Percentiles rank a stretch among this genome's conserved stretches.
phyloP scores from a whole-genome alignment of 1,140 invertebrate genomes.

The Psix sp. region DNA sequence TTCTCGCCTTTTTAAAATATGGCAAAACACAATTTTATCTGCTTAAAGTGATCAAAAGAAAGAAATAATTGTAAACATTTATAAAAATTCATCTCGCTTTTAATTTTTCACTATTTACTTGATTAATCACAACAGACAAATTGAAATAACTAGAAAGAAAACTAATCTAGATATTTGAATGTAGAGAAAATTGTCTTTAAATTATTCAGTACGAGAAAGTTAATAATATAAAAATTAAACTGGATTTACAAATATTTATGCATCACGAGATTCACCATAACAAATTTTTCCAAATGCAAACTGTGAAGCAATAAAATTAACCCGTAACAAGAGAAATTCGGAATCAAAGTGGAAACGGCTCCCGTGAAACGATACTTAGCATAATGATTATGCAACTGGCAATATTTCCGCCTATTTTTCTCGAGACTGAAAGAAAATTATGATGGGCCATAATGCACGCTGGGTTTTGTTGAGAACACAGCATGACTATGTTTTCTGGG shows the following conservation, averaged over 20 bases:
- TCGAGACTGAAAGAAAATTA: conserved; percentile 55
- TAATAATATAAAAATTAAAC: no score
- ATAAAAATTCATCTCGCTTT: no score
- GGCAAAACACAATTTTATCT: no score
- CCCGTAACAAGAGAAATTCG: conserved; percentile 45
- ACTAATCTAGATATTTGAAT: no score
- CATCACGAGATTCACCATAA: conserved; percentile 9
- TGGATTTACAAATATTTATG: conserved; percentile 47
- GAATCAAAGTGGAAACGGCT: conserved; percentile 19
- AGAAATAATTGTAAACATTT: no score
- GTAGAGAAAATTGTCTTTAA: no score
- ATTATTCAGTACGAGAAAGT: no score
- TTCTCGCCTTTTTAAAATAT: no score
- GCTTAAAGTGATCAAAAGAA: no score
- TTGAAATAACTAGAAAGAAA: no score
- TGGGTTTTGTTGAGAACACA: conserved; percentile 21
- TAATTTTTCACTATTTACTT: no score
- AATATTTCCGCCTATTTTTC: conserved; percentile 51
- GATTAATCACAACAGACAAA: no score
- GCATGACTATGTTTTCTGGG: conserved; percentile 20
- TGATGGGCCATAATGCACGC: conserved; percentile 58
- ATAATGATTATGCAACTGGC: conserved; percentile 49
- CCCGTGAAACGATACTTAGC: conserved; percentile 36
- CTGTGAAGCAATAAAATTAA: conserved; percentile 37
- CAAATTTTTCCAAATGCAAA: conserved; percentile 12